Evolutionary conservation across 1,140 invertebrate genomes (phyloP).

Genomic region (Bombus picipes): DNA sequence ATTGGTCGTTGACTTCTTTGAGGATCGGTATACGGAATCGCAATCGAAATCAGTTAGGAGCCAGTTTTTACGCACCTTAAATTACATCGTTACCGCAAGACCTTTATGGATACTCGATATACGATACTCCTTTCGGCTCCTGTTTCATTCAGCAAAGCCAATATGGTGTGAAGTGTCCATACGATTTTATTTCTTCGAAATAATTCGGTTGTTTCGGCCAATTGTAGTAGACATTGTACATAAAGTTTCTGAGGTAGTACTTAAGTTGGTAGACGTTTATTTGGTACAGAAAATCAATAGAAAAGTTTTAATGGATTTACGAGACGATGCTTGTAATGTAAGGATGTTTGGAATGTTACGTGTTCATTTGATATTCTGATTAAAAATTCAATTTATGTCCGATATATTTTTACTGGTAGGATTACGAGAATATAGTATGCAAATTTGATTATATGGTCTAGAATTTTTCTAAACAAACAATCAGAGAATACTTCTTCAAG

Average conservation of each 20-base stretch:
- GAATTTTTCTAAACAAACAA: too few relatives aligned
- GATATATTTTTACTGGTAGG: too few relatives aligned
- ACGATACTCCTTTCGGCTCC: background rate
- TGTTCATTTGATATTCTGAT: too few relatives aligned
- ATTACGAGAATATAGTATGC: too few relatives aligned
- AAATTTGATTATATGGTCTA: too few relatives aligned
- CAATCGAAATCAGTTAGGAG: constrained; percentile 21
- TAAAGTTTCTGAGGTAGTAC: background rate
- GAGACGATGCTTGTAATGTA: too few relatives aligned
- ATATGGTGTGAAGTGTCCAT: background rate
- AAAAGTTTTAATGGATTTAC: too few relatives aligned
- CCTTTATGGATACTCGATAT: background rate
- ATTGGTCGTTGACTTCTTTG: constrained; percentile 56
- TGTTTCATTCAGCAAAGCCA: background rate
- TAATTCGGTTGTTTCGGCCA: background rate
- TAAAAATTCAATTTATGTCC: too few relatives aligned
- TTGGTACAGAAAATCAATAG: too few relatives aligned
- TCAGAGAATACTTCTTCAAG: too few relatives aligned
- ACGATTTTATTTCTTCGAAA: background rate
- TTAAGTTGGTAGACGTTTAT: too few relatives aligned
- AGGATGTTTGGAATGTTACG: too few relatives aligned
- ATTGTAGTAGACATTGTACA: background rate
- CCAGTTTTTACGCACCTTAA: constrained; percentile 12
- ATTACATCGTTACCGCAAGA: background rate
- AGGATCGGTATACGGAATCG: background rate